A percentile compares a stretch with the other conserved stretches of the same genome.
phyloP scores from a whole-genome alignment of 1,140 invertebrate species.

The Drosophila kikkawai region DNA sequence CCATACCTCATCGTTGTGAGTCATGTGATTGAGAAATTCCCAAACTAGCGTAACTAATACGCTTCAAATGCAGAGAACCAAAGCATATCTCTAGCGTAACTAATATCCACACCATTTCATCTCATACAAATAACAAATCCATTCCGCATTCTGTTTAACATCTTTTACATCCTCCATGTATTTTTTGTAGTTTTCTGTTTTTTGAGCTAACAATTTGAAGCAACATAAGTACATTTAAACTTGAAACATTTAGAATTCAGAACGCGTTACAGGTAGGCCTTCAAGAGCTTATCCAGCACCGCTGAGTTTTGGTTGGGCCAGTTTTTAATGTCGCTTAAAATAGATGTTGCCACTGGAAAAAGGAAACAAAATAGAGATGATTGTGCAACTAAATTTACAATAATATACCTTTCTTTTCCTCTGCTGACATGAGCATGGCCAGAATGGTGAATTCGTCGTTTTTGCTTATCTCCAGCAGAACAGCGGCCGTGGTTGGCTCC shows the following conservation, averaged over 20 bases:
- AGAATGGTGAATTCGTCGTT: slow-evolving; percentile 73
- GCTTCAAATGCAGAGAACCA: slow-evolving; percentile 7
- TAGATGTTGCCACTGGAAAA: slow-evolving; percentile 54
- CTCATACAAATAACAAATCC: slow-evolving; percentile 1
- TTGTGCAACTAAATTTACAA: not conserved
- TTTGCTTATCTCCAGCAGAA: slow-evolving; percentile 69
- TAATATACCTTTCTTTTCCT: slow-evolving; percentile 65
- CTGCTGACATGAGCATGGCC: slow-evolving; percentile 71
- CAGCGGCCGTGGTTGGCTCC: slow-evolving; percentile 60
- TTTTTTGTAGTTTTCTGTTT: slow-evolving; percentile 21
- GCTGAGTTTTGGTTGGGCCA: slow-evolving; percentile 47
- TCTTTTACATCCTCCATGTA: slow-evolving; percentile 24
- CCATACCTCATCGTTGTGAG: slow-evolving; percentile 12
- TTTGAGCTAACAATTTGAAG: slow-evolving; percentile 63
- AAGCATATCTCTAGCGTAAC: slow-evolving; percentile 21
- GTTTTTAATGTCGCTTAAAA: slow-evolving; percentile 53
- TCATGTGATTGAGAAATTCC: slow-evolving; percentile 32
- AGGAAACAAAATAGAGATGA: not conserved
- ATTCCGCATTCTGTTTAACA: slow-evolving; percentile 13
- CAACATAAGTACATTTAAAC: slow-evolving; percentile 46
- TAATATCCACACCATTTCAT: slow-evolving; percentile 11
- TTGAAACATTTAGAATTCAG: slow-evolving; percentile 27
- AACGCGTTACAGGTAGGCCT: slow-evolving; percentile 41
- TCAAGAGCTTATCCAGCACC: slow-evolving; percentile 44
- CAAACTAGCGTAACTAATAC: slow-evolving; percentile 29